Conservation (phyloP, 2,888 invertebrate genomes). For the Flexamia atlantica region DNA sequence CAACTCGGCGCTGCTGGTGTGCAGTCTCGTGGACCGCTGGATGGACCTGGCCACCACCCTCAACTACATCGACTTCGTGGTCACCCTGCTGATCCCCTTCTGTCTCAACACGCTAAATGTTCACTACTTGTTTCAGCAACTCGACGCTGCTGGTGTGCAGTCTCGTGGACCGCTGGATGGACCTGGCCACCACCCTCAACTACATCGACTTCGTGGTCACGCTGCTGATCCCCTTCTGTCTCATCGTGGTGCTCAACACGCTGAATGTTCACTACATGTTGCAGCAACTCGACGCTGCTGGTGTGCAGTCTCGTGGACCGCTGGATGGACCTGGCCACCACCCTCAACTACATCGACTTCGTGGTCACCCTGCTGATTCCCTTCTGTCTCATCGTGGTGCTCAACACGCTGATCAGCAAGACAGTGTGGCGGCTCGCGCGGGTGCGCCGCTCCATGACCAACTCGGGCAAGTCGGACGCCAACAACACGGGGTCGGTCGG, state of each 20-base stretch:
- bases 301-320: slow-evolving; percentile 76
- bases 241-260: no score
- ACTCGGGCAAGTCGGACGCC: slow-evolving; percentile 44
- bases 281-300: slow-evolving; percentile 72
- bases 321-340: slow-evolving; percentile 78
- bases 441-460: slow-evolving; percentile 71
- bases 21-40: slow-evolving; percentile 77
- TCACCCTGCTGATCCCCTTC: no score
- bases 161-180: slow-evolving; percentile 76
- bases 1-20: slow-evolving; percentile 74
- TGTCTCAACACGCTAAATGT: no score
- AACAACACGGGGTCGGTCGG: not conserved
- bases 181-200: slow-evolving; percentile 81
- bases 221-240: no score
- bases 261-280: no score
- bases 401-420: slow-evolving; percentile 84
- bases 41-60: slow-evolving; percentile 80
- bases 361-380: slow-evolving; percentile 86
- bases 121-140: slow-evolving; percentile 71
- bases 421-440: slow-evolving; percentile 81
- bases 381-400: slow-evolving; percentile 81
- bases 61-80: slow-evolving; percentile 84
- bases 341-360: slow-evolving; percentile 85
- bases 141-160: slow-evolving; percentile 75
- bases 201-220: slow-evolving; percentile 81